Evolutionary conservation across 1,140 invertebrate species (phyloP).

Genomic region (Diorhabda elongata): DNA sequence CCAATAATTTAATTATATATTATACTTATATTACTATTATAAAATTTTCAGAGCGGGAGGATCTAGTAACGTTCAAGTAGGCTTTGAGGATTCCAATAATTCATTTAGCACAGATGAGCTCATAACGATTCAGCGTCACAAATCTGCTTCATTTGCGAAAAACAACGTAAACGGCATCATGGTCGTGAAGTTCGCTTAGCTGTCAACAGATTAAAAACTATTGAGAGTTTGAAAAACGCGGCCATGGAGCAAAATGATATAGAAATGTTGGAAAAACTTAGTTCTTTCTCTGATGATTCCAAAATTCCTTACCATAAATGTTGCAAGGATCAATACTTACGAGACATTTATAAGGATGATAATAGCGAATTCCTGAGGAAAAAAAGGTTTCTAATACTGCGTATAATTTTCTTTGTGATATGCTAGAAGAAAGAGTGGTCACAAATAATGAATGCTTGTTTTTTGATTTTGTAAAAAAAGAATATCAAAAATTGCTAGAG

Average conservation of each 20-base stretch:
- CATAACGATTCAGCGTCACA: slow-evolving; percentile 16
- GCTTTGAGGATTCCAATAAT: slow-evolving; percentile 16
- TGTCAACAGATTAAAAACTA: slow-evolving; percentile 16
- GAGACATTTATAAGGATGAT: too few species aligned
- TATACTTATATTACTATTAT: slow-evolving; percentile 17
- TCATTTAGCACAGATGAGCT: slow-evolving; percentile 16
- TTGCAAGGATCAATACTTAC: slow-evolving; percentile 24
- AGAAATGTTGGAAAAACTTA: slow-evolving; percentile 24
- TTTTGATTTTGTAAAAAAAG: too few species aligned
- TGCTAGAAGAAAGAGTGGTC: too few species aligned
- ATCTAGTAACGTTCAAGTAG: slow-evolving; percentile 14
- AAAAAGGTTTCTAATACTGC: too few species aligned
- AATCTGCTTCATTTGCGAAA: slow-evolving; percentile 20
- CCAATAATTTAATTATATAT: slow-evolving; percentile 16
- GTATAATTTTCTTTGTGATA: too few species aligned
- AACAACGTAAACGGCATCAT: slow-evolving; percentile 21
- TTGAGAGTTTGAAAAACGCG: slow-evolving; percentile 17
- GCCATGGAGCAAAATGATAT: slow-evolving; percentile 21
- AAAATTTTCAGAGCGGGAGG: slow-evolving; percentile 15
- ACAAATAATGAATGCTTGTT: too few species aligned
- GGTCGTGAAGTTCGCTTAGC: slow-evolving; percentile 21
- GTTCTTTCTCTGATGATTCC: slow-evolving; percentile 22
- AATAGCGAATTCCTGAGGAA: too few species aligned
- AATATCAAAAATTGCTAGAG: too few species aligned
- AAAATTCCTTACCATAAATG: slow-evolving; percentile 26